Percentiles rank a stretch among this genome's conserved stretches.
Conservation (phyloP, 1,140 invertebrate genomes). For the Ephestia elutella region DNA sequence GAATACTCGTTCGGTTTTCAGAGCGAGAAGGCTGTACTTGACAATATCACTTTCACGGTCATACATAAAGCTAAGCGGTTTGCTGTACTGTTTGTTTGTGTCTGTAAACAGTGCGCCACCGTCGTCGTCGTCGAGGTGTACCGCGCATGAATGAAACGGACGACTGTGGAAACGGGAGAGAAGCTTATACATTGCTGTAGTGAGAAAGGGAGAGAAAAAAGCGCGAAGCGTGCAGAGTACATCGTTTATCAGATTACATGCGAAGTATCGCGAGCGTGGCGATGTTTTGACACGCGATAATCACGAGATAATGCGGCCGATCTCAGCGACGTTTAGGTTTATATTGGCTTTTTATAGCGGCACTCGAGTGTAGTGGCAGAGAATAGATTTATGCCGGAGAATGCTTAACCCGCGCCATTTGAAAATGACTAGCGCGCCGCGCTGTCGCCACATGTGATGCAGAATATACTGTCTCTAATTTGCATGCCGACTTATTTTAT, state of each 20-base stretch:
- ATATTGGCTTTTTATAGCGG: constrained; percentile 69
- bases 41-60: constrained; percentile 73
- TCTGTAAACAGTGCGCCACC: constrained; percentile 72
- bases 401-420: background rate
- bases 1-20: constrained; percentile 49
- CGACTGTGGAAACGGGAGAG: constrained; percentile 53
- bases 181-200: constrained; percentile 19
- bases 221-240: constrained; percentile 70
- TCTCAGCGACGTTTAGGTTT: constrained; percentile 69
- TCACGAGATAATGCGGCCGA: constrained; percentile 73
- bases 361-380: constrained; percentile 45
- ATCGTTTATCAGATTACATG: constrained; percentile 75
- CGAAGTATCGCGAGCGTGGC: constrained; percentile 72
- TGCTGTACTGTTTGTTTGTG: constrained; percentile 75
- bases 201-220: constrained; percentile 37
- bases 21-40: constrained; percentile 62
- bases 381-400: constrained; percentile 44
- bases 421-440: constrained; percentile 11
- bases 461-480: constrained; percentile 9
- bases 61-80: constrained; percentile 74
- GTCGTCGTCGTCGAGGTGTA: constrained; percentile 61
- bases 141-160: constrained; percentile 75
- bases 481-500: background rate
- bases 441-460: constrained; percentile 45
- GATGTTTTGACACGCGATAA: constrained; percentile 76